Conservation (phyloP, 1,140 invertebrate genomes). For the Atopsyche davidsoni region DNA sequence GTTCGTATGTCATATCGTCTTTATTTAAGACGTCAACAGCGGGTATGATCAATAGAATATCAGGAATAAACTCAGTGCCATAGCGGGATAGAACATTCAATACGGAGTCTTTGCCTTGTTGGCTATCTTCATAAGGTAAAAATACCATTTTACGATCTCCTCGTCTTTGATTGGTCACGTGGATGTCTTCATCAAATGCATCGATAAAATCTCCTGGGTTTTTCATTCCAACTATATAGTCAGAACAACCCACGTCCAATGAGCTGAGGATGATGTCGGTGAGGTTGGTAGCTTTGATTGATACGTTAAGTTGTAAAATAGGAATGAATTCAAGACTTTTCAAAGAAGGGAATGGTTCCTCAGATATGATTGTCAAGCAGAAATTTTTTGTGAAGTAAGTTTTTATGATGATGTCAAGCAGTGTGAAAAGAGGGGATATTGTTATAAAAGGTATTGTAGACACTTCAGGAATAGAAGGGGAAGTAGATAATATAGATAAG, state of each 20-base stretch:
- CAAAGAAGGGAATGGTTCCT: conserved; percentile 1
- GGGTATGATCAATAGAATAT: conserved; percentile 25
- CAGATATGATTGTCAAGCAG: conserved; percentile 20
- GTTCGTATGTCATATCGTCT: conserved; percentile 11
- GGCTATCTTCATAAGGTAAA: conserved; percentile 9
- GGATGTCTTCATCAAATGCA: conserved; percentile 26
- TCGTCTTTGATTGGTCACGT: conserved; percentile 26
- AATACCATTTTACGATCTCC: conserved; percentile 26
- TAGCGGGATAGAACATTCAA: conserved; percentile 9
- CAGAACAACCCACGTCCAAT: conserved; percentile 26
- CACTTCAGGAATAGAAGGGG: too few species aligned
- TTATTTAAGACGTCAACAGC: conserved; percentile 4
- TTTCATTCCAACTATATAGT: conserved; percentile 20
- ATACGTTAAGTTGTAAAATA: too few species aligned
- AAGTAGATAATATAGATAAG: too few species aligned
- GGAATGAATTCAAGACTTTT: too few species aligned
- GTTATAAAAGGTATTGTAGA: too few species aligned
- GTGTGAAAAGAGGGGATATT: too few species aligned
- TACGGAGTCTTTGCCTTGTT: conserved; percentile 13
- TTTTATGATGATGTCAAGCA: conserved; percentile 18
- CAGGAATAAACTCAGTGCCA: conserved; percentile 15
- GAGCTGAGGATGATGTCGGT: conserved; percentile 15
- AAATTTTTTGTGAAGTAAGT: conserved; percentile 22
- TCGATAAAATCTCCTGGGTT: conserved; percentile 13
- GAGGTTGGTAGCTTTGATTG: too few species aligned